These are phyloP conservation scores for Clupea harengus DNA, from an alignment of 2,113 vertebrate species.

Conservation along the genomic window DNA sequence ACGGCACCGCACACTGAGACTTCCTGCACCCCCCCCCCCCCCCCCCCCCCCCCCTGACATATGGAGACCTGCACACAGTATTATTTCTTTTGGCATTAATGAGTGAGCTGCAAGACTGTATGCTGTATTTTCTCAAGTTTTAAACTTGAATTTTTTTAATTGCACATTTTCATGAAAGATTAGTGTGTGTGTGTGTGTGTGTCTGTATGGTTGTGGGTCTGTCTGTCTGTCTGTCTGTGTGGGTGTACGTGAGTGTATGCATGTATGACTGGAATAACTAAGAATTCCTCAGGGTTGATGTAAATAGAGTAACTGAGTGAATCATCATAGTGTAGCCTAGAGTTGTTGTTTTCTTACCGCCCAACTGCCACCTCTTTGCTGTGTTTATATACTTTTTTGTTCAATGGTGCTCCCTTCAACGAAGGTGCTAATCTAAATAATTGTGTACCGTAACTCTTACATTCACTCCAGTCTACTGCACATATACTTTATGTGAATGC, in stretches of 20 bases:
- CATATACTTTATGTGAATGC: background rate
- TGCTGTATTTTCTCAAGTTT: background rate
- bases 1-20: background rate
- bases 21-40: background rate
- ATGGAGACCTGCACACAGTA: background rate
- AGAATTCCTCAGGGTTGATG: background rate
- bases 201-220: background rate
- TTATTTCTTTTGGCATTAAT: background rate
- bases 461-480: background rate
- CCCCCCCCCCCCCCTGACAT: background rate
- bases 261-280: background rate
- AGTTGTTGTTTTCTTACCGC: background rate
- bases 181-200: background rate
- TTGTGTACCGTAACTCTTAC: background rate
- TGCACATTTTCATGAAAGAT: background rate
- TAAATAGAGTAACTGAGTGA: background rate
- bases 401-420: background rate
- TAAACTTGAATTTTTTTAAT: slow-evolving; percentile 13
- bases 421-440: background rate
- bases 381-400: background rate
- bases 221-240: background rate
- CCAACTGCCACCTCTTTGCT: background rate
- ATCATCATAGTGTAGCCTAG: background rate
- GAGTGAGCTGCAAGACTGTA: background rate
- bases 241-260: background rate